These are phyloP conservation scores for Iphiclides podalirius DNA, from an alignment of 2,888 invertebrate genomes.

Conservation along the genomic window DNA sequence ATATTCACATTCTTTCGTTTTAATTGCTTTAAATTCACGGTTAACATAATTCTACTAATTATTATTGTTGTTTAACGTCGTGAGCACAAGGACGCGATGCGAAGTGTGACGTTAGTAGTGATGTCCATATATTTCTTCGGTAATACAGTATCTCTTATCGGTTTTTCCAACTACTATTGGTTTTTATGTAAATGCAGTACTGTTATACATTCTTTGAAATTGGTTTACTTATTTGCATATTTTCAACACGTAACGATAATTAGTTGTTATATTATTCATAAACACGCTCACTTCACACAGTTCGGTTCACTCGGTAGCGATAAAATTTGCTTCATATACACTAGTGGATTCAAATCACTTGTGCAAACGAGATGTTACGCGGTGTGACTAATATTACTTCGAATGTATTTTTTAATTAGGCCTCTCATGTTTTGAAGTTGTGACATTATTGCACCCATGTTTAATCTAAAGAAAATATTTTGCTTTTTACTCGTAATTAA, in stretches of 20 bases:
- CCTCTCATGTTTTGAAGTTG: slow-evolving; percentile 22
- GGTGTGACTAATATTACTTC: slow-evolving; percentile 39
- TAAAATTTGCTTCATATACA: slow-evolving; percentile 7
- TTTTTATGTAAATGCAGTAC: slow-evolving; percentile 12
- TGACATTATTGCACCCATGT: slow-evolving; percentile 24
- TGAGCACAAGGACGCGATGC: background rate
- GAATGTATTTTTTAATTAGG: slow-evolving; percentile 29
- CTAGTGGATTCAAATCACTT: slow-evolving; percentile 41
- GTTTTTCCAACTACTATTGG: slow-evolving; percentile 12
- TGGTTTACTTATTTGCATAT: slow-evolving; percentile 19
- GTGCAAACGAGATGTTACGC: slow-evolving; percentile 46
- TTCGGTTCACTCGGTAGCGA: slow-evolving; percentile 23
- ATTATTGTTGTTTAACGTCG: background rate
- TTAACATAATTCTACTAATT: background rate
- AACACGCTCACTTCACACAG: slow-evolving; percentile 10
- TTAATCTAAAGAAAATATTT: slow-evolving; percentile 20
- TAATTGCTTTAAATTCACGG: background rate
- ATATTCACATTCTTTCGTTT: slow-evolving; percentile 13
- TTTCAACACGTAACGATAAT: slow-evolving; percentile 18
- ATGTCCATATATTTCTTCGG: slow-evolving; percentile 2
- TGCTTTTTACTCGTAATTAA: slow-evolving; percentile 24
- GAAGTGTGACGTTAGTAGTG: slow-evolving; percentile 17
- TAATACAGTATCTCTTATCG: slow-evolving; percentile 2
- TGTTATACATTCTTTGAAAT: slow-evolving; percentile 9
- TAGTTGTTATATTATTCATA: slow-evolving; percentile 19